Evolutionary conservation across 2,113 vertebrate genomes (phyloP).

Genomic region (Eurypyga helias): DNA sequence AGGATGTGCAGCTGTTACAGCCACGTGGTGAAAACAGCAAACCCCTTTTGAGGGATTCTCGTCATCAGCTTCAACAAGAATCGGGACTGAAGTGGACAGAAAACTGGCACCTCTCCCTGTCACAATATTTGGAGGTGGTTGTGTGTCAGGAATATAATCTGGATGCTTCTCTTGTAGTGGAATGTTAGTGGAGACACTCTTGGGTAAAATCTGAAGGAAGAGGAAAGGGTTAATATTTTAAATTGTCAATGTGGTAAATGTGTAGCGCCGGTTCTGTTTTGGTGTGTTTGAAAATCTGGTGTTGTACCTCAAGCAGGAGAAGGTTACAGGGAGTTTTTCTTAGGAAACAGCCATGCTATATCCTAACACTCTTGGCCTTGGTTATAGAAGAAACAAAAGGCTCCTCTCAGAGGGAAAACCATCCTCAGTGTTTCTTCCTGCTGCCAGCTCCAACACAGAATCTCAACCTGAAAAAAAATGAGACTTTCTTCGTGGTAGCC

Average conservation of each 20-base stretch:
- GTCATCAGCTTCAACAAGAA: not conserved
- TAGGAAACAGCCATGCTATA: not conserved
- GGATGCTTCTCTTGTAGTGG: not conserved
- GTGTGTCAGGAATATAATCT: not conserved
- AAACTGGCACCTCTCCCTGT: not conserved
- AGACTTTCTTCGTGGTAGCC: not conserved
- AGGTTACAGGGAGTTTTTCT: not conserved
- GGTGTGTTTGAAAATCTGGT: not conserved
- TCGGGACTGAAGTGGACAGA: not conserved
- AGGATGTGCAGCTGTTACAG: not conserved
- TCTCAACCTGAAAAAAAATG: not conserved
- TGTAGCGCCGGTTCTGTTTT: not conserved
- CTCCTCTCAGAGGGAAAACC: not conserved
- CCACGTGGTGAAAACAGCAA: not conserved
- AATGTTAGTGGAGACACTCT: not conserved
- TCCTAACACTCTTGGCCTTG: not conserved
- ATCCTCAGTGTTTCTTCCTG: not conserved
- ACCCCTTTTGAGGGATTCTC: not conserved
- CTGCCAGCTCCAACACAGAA: not conserved
- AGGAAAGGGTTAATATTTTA: not conserved
- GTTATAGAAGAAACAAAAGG: not conserved
- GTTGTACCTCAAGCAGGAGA: not conserved
- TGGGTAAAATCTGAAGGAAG: not conserved
- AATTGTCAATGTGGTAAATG: too few relatives aligned
- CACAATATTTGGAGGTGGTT: not conserved